These are phyloP conservation scores for Hydriomena furcata DNA, from an alignment of 2,888 invertebrate genomes.

Conservation along the genomic window DNA sequence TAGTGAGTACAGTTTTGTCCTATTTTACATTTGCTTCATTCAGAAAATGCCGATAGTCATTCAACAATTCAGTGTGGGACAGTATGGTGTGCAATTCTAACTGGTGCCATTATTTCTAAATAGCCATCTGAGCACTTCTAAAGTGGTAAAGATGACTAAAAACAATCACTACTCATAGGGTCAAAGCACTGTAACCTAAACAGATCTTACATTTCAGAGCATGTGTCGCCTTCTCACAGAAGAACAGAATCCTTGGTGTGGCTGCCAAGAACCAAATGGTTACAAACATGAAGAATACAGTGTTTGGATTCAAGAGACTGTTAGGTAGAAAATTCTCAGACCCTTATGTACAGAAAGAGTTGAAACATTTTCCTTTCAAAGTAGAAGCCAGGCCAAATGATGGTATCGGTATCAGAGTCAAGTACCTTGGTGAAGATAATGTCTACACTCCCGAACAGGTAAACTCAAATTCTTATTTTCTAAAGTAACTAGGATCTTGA, in stretches of 20 bases:
- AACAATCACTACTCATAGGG: no score
- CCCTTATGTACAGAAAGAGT: conserved; percentile 93
- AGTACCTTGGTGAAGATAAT: conserved; percentile 93
- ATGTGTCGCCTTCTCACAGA: conserved; percentile 97
- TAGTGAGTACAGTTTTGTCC: conserved; percentile 4
- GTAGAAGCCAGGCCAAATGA: conserved; percentile 90
- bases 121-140: no score
- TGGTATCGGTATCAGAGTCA: conserved; percentile 93
- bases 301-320: conserved; percentile 96
- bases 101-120: no score
- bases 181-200: no score
- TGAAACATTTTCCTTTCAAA: conserved; percentile 90
- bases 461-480: no score
- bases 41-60: not conserved
- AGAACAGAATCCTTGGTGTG: conserved; percentile 96
- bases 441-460: conserved; percentile 95
- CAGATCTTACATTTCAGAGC: no score
- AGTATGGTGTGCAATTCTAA: no score
- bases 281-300: conserved; percentile 98
- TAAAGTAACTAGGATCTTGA: no score
- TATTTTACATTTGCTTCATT: conserved; percentile 1
- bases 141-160: no score
- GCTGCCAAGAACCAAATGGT: conserved; percentile 98
- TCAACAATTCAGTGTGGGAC: no score
- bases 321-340: conserved; percentile 96